Evolutionary conservation across 2,113 vertebrate species (phyloP), one percentile per base, ranked within the genome.

Genomic region (Merops nubicus): DNA sequence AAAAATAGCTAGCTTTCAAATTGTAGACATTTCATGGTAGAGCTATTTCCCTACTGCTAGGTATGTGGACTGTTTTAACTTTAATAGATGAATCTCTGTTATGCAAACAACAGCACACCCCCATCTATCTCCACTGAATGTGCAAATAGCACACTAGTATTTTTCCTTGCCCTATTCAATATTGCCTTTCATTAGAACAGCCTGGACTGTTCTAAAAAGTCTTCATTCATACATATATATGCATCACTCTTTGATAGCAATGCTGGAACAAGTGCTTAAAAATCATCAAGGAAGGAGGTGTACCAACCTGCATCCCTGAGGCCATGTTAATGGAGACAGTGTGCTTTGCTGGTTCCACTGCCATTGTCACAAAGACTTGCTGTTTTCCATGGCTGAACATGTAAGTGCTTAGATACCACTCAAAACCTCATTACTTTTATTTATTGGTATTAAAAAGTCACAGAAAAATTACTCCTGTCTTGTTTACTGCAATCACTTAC

Each of bases 391-490:
- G 29, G 38, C 26, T 90, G 95, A 91, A n/a, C 36, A 81, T 59
- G 56, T 17, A 85, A 84, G 40, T 36, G 21, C 48, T 85, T 67
- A 76, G 64, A 70, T 65, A 43, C 56, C 56, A 57, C 51, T 82
- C 63, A 94, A 80, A 94, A 59, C 12, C 43, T 82, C 72, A 78
- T 96, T 81, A 84, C 23, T 67, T 79, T 92, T 84, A 91, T 93
- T 85, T 80, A 96, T 63, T 63, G 42, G 47, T 75, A 88, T 42
- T 96, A 92, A 92, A 94, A 70, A 51, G 8, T 57, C 28, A 60
- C 88, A 91, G 75, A 85, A 93, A 87, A 96, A 91, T 82, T 88
- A 70, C 20, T 80, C 28, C 64, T 88, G 63, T 68, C 60, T 92
- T 85, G 5, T 74, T 95, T 84, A 75, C 85, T 92, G 47, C 38